Evolutionary conservation across 2,113 vertebrate genomes (phyloP).

Genomic region (Andinoacara biseriatus): DNA sequence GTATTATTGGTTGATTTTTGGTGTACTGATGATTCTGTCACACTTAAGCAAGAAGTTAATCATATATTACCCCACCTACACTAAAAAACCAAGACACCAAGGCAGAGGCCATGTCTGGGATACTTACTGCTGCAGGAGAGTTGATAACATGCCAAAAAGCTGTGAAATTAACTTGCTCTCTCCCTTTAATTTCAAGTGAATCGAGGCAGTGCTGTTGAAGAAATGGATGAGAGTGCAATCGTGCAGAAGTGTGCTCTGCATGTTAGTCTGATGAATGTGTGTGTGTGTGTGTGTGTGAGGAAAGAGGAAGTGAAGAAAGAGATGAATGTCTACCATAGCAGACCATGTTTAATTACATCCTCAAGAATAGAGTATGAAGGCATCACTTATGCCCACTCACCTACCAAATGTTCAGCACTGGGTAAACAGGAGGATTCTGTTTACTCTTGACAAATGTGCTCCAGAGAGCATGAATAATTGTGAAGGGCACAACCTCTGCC

Average conservation of each 20-base stretch:
- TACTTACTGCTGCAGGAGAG: background rate
- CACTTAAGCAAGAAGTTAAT: conserved; percentile 56
- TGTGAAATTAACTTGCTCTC: conserved; percentile 66
- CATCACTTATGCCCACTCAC: conserved; percentile 71
- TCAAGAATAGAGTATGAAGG: conserved; percentile 60
- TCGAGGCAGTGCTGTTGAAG: background rate
- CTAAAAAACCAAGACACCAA: conserved; percentile 5
- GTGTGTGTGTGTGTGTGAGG: background rate
- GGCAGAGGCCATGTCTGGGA: conserved; percentile 16
- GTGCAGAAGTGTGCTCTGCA: background rate
- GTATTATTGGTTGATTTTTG: conserved; percentile 57
- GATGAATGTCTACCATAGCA: conserved; percentile 53
- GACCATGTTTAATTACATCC: conserved; percentile 66
- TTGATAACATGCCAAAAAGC: conserved; percentile 49
- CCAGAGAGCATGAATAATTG: conserved; percentile 63
- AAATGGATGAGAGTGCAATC: background rate
- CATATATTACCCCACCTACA: conserved; percentile 25
- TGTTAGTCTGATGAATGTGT: background rate
- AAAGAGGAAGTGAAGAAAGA: background rate
- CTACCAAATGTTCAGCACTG: conserved; percentile 60
- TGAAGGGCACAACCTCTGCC: conserved; percentile 68
- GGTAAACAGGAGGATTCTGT: conserved; percentile 69
- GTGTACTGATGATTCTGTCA: conserved; percentile 57
- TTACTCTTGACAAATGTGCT: conserved; percentile 69
- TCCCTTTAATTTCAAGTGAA: conserved; percentile 55